Evolutionary conservation across 1,140 invertebrate species (phyloP).

Genomic region (Hylyphantes graminicola): DNA sequence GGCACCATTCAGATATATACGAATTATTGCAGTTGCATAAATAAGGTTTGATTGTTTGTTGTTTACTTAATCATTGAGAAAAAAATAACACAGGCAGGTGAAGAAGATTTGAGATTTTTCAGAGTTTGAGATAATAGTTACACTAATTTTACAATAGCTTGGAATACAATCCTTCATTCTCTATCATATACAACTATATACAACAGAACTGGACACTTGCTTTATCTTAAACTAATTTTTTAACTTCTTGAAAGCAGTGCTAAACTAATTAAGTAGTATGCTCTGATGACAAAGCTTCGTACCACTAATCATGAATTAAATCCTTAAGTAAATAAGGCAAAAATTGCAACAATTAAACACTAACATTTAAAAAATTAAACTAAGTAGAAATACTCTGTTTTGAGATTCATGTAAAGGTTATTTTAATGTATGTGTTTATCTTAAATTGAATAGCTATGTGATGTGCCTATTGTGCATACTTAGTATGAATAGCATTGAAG

Average conservation of each 20-base stretch:
- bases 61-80: too few relatives aligned
- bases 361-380: constrained; percentile 25
- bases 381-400: not conserved
- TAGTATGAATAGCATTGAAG: too few relatives aligned
- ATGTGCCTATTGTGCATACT: too few relatives aligned
- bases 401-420: not conserved
- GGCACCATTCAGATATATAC: too few relatives aligned
- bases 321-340: not conserved
- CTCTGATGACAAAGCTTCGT: not conserved
- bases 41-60: too few relatives aligned
- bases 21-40: too few relatives aligned
- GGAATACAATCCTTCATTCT: constrained; percentile 52
- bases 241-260: not conserved
- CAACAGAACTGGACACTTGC: constrained; percentile 45
- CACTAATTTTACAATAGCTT: constrained; percentile 49
- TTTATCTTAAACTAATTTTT: constrained; percentile 12
- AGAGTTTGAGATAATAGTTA: not conserved
- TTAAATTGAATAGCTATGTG: not conserved
- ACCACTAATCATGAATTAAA: constrained; percentile 20
- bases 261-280: not conserved
- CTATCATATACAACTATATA: constrained; percentile 59
- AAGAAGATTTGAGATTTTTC: too few relatives aligned
- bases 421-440: not conserved
- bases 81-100: too few relatives aligned
- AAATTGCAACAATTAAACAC: constrained; percentile 7